Evolutionary conservation across 2,888 invertebrate species (phyloP).

Genomic region (Dorcus parallelipipedus): DNA sequence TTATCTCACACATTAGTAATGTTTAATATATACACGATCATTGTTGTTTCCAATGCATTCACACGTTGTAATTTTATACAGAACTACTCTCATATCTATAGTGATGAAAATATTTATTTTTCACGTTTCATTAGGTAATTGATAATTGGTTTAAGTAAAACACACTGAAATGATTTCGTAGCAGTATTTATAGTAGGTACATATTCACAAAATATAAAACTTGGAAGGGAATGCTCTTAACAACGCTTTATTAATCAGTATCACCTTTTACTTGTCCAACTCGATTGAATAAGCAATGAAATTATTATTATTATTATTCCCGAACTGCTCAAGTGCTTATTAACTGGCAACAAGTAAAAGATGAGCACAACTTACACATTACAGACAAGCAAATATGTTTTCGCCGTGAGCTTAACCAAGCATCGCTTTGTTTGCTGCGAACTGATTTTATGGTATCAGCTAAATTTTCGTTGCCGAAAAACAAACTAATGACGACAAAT

Average conservation of each 20-base stretch:
- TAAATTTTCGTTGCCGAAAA: constrained; percentile 43
- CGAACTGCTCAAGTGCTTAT: too few species aligned
- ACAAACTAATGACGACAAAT: constrained; percentile 11
- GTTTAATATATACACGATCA: constrained; percentile 38
- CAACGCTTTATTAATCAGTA: not conserved
- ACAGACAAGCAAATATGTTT: constrained; percentile 8
- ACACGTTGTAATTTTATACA: constrained; percentile 35
- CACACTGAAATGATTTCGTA: constrained; percentile 45
- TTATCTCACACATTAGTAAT: constrained; percentile 33
- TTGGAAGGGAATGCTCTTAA: constrained; percentile 8
- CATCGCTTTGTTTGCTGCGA: constrained; percentile 27
- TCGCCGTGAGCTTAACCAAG: constrained; percentile 15
- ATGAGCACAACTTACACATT: constrained; percentile 2
- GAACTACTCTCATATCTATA: constrained; percentile 38
- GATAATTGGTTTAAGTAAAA: constrained; percentile 32
- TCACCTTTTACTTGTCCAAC: too few species aligned
- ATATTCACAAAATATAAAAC: constrained; percentile 13
- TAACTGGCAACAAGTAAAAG: too few species aligned
- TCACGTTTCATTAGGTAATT: constrained; percentile 6
- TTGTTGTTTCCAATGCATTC: constrained; percentile 28
- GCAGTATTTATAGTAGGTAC: constrained; percentile 20
- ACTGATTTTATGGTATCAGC: constrained; percentile 35
- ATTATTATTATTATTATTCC: too few species aligned
- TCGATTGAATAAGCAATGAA: too few species aligned
- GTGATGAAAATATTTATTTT: constrained; percentile 48